Conservation (phyloP, 2,113 vertebrate species). For the Lates calcarifer region DNA sequence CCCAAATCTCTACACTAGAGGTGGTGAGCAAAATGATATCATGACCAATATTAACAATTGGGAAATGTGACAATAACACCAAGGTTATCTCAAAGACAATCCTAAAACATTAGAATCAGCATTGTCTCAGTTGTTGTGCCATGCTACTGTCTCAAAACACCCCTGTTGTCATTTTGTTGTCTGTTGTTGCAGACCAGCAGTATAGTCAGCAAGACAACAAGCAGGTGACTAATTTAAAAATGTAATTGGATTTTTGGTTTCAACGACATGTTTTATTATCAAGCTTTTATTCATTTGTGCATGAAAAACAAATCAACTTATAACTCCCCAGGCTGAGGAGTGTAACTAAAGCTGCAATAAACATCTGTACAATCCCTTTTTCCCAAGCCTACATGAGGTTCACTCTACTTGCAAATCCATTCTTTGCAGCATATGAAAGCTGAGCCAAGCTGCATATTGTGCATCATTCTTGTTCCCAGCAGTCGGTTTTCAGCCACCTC, state of each 20-base stretch:
- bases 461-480: slow-evolving; percentile 13
- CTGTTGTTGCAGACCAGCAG: not conserved
- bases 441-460: slow-evolving; percentile 17
- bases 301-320: slow-evolving; percentile 55
- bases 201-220: slow-evolving; percentile 6
- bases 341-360: slow-evolving; percentile 50
- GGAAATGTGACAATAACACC: slow-evolving; percentile 6
- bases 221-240: slow-evolving; percentile 56
- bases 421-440: slow-evolving; percentile 30
- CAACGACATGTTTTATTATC: slow-evolving; percentile 38
- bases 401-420: slow-evolving; percentile 17
- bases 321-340: slow-evolving; percentile 16
- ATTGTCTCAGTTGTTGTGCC: not conserved
- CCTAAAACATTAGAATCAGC: not conserved
- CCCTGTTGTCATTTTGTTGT: not conserved
- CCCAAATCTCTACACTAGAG: not conserved
- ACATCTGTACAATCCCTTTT: slow-evolving; percentile 30
- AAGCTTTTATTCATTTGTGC: slow-evolving; percentile 40
- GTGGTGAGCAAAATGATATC: not conserved
- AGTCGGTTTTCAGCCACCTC: slow-evolving; percentile 17
- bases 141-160: not conserved
- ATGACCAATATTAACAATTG: not conserved
- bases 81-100: not conserved
- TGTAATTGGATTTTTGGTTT: slow-evolving; percentile 62
- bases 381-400: not conserved